A percentile compares a stretch with the other conserved stretches of the same genome.
Conservation (phyloP, 2,888 invertebrate genomes). For the Timandra comae region DNA sequence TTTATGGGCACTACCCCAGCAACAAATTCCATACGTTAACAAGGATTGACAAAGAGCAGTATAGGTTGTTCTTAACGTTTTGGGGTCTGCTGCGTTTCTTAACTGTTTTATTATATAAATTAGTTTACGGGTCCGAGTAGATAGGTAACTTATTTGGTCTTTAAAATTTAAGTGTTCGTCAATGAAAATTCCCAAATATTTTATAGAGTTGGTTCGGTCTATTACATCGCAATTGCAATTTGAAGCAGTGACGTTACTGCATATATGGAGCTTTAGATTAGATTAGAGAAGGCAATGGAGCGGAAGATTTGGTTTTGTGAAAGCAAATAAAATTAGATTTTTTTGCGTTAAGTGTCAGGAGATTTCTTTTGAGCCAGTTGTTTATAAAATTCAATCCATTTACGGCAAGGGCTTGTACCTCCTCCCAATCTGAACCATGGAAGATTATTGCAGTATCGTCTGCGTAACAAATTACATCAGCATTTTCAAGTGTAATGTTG, state of each 20-base stretch:
- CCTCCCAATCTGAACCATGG: not conserved
- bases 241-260: not conserved
- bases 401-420: not conserved
- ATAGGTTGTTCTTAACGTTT: slow-evolving; percentile 3
- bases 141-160: slow-evolving; percentile 4
- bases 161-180: slow-evolving; percentile 5
- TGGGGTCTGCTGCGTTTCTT: slow-evolving; percentile 4
- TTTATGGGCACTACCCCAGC: slow-evolving; percentile 5
- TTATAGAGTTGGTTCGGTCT: slow-evolving; percentile 1
- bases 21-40: slow-evolving; percentile 3
- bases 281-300: not conserved
- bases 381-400: not conserved
- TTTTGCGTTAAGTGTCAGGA: not conserved
- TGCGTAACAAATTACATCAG: not conserved
- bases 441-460: slow-evolving; percentile 1
- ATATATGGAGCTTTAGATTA: slow-evolving; percentile 3
- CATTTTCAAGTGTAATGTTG: not conserved
- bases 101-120: slow-evolving; percentile 6
- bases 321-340: not conserved
- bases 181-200: slow-evolving; percentile 8
- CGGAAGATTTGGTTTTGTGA: slow-evolving; percentile 24
- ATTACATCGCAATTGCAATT: slow-evolving; percentile 3
- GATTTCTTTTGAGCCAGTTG: not conserved
- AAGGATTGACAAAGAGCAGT: slow-evolving; percentile 5
- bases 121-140: slow-evolving; percentile 4